Base-by-base conservation (phyloP, 2,113 vertebrate genomes). In the Dendrocopos noguchii region DNA sequence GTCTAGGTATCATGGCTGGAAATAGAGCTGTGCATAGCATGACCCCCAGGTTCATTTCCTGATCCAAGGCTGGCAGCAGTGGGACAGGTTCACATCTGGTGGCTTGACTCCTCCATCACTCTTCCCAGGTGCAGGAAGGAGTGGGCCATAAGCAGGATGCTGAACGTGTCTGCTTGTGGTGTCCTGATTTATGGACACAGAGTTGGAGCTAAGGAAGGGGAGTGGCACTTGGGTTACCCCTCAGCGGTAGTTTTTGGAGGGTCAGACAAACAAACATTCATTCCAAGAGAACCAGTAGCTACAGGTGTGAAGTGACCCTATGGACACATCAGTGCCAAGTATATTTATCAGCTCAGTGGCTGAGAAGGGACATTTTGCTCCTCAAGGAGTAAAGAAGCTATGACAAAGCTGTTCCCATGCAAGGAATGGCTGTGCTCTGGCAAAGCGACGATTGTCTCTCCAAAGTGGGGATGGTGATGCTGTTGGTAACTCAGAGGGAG, bases 271-370 rank as follows among this genome's bases (percentile, higher is more conserved):
- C 12, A 7, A 12, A 80, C 21, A 31, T 19, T 28, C 71, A 24
- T 33, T 52, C 12, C 2, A 1, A 73, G 42, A 17, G 19, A 60
- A 28, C 1, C 3, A 28, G n/a, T 25, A 61, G 67, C 27, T 64
- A 28, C 17, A 36, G 52, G 34, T 21, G 42, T 6, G 2, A 7
- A 55, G 22, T 10, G 27, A 31, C 12, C 15, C 44, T 55, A 15
- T 0, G 7, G 59, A 16, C 9, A 44, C 27, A 15, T 21, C 44
- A 1, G 0, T 39, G 24, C 12, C 24, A 50, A 64, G n/a, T 27
- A 34, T 68, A 10, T 46, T 33, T 73, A 44, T 61, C 33, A 61
- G 29, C 29, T n/a, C 1, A 28, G 50, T n/a, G 47, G 46, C 21
- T 36, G 34, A 73, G 27, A 34, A 82, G 19, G 19, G 33, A 39